Base-by-base conservation (phyloP, 2,113 vertebrate species). In the Lipotes vexillifer region DNA sequence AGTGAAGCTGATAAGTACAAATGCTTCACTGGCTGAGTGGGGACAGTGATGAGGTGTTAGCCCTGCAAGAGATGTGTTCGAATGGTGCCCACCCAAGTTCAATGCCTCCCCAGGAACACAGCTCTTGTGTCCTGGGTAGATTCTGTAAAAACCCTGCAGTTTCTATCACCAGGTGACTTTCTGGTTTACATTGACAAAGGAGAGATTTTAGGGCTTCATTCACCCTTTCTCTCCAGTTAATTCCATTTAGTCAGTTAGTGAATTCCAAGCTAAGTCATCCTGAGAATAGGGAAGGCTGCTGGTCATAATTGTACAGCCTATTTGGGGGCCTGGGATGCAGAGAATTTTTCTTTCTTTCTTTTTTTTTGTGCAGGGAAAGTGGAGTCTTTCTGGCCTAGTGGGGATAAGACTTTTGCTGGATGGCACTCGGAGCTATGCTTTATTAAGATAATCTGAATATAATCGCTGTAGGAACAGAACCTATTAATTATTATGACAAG, bases 401-500 rank as follows among this genome's bases (percentile, higher is more conserved):
- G n/a, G 65, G 78, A 25, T 74, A 27, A 75, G 90, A 66, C n/a
- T 36, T 78, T 29, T 0, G 1, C n/a, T 69, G 93, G 49, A 52
- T 17, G 44, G 52, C 29, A 49, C 83, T 82, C 63, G 4, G 88
- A 86, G 68, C 66, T 38, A n/a, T 57, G 80, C 84, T 94, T 92
- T 96, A 92, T 92, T 78, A 96, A 92, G 93, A 85, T 86, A 78
- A 93, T 96, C 95, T 46, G 86, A 93, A 82, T 77, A 81, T 94
- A 94, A 92, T 95, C 84, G 18, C 72, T 92, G 57, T 66, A 80
- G 88, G 72, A 96, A 90, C 59, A 71, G 93, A 83, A 81, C 41
- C 57, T 72, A 93, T 97, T 96, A 96, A 96, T 98, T 96, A 97
- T 85, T 52, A 29, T 95, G 97, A 97, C 95, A 94, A 88, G 90